Evolutionary conservation across 2,113 vertebrate species (phyloP).

Genomic region (Callopanchax toddi): DNA sequence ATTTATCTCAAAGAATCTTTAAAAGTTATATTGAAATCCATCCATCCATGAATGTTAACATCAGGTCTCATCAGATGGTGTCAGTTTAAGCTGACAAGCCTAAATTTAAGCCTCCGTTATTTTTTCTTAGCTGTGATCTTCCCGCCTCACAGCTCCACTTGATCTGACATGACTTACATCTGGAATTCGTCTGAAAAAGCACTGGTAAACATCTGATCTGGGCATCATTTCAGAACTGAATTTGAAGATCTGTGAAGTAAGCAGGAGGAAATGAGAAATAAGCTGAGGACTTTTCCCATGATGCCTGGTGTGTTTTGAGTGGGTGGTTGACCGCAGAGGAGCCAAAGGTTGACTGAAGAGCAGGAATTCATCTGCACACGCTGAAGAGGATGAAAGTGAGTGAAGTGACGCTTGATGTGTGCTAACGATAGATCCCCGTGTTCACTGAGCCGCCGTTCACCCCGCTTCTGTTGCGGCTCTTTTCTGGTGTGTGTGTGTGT

Average conservation of each 20-base stretch:
- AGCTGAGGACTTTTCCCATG: background rate
- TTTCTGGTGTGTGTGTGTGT: constrained; percentile 36
- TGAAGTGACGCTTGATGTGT: constrained; percentile 33
- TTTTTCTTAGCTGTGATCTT: no score
- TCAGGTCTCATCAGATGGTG: no score
- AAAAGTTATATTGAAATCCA: no score
- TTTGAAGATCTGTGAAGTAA: background rate
- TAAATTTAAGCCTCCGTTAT: no score
- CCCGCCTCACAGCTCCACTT: background rate
- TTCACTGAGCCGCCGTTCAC: constrained; percentile 25
- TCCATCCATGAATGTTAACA: no score
- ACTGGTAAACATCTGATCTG: constrained; percentile 4
- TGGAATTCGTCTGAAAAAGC: background rate
- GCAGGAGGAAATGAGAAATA: background rate
- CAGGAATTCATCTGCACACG: constrained; percentile 58
- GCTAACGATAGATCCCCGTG: constrained; percentile 38
- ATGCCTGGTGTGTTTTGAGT: constrained; percentile 18
- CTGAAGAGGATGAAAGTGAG: constrained; percentile 38
- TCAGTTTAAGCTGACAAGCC: no score
- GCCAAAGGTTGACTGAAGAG: constrained; percentile 65
- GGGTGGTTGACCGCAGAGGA: constrained; percentile 37
- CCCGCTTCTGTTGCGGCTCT: constrained; percentile 15
- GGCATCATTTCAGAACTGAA: background rate
- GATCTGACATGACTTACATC: background rate
- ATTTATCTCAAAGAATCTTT: no score